Evolutionary conservation across 2,797 vertebrate species (phyloP).

Genomic region (Semotilus atromaculatus): DNA sequence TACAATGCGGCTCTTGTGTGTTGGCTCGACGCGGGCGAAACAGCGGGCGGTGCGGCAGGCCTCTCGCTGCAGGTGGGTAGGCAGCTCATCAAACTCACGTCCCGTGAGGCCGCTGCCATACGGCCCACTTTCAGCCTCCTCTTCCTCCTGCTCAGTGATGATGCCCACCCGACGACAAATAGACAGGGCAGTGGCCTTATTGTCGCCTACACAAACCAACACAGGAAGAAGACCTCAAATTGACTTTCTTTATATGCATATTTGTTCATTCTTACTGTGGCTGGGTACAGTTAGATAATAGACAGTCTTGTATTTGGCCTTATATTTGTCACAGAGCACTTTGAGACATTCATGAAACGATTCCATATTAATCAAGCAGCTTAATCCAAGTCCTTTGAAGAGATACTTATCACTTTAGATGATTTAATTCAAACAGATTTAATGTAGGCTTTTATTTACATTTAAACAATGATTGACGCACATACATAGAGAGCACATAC

Average conservation of each 20-base stretch:
- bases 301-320: neutral
- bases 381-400: neutral
- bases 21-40: constrained; percentile 82
- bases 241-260: neutral
- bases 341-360: neutral
- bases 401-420: neutral
- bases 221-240: neutral
- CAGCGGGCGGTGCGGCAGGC: constrained; percentile 74
- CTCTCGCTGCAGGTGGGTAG: constrained; percentile 78
- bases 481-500: neutral
- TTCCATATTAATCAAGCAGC: neutral
- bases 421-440: neutral
- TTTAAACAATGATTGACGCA: neutral
- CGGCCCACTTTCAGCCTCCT: constrained; percentile 65
- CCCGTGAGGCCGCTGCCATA: constrained; percentile 76
- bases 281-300: neutral
- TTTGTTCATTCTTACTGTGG: neutral
- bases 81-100: constrained; percentile 82
- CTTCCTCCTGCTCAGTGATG: constrained; percentile 82
- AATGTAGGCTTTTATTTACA: neutral
- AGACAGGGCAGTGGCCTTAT: constrained; percentile 82
- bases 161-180: constrained; percentile 84
- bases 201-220: constrained; percentile 73
- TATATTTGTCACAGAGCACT: neutral
- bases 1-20: constrained; percentile 84